Conservation (phyloP, 2,113 vertebrate species). For the Onychorhynchus coronatus region DNA sequence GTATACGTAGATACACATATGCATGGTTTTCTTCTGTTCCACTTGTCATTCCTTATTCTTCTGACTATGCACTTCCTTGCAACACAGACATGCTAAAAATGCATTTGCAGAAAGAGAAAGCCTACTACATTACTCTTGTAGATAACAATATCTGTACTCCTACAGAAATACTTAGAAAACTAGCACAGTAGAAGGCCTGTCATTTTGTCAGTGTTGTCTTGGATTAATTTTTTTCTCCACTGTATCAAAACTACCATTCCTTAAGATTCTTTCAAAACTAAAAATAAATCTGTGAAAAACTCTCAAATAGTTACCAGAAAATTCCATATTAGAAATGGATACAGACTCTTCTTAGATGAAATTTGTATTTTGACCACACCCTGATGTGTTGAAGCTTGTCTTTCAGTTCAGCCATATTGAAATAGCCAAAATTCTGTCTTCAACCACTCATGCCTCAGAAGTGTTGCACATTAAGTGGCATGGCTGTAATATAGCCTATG, state of each 20-base stretch:
- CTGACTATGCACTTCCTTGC: neutral
- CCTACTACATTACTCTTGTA: neutral
- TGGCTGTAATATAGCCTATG: neutral
- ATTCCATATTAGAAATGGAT: neutral
- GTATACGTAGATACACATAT: neutral
- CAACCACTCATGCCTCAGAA: neutral
- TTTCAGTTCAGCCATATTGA: neutral
- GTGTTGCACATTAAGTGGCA: neutral
- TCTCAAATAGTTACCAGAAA: neutral
- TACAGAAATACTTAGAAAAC: slow-evolving; percentile 15
- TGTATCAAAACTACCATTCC: neutral
- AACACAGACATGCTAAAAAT: neutral
- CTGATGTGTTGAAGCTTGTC: neutral
- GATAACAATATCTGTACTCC: neutral
- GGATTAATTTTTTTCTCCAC: neutral
- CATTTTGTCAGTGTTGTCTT: neutral
- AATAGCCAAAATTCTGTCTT: neutral
- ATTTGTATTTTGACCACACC: neutral
- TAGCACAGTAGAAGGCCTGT: neutral
- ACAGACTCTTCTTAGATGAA: neutral
- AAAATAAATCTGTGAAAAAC: neutral
- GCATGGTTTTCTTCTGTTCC: neutral
- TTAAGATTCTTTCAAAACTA: neutral
- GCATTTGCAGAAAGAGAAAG: neutral
- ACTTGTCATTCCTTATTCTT: neutral